These are phyloP conservation scores for Gobiocypris rarus DNA, from an alignment of 2,113 vertebrate species.

Conservation along the genomic window DNA sequence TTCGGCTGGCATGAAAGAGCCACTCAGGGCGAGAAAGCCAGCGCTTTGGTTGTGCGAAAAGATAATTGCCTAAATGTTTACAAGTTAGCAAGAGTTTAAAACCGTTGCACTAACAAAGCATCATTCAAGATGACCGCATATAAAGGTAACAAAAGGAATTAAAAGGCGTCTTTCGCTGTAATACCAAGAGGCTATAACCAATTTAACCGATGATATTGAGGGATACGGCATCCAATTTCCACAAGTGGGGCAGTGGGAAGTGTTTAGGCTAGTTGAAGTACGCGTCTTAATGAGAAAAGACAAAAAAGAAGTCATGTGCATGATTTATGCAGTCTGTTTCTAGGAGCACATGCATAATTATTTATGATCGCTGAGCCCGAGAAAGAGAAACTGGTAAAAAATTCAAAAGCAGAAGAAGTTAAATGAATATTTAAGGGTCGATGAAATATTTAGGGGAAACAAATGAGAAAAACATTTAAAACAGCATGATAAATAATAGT, in stretches of 20 bases:
- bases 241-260: slow-evolving; percentile 78
- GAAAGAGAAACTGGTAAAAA: slow-evolving; percentile 76
- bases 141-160: background rate
- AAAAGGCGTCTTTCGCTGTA: slow-evolving; percentile 20
- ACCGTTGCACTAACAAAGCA: slow-evolving; percentile 41
- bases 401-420: slow-evolving; percentile 78
- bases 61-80: slow-evolving; percentile 63
- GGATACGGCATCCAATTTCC: slow-evolving; percentile 72
- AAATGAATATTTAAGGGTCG: slow-evolving; percentile 82
- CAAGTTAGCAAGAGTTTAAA: slow-evolving; percentile 53
- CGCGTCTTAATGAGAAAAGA: slow-evolving; percentile 81
- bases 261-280: slow-evolving; percentile 79
- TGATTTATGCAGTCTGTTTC: slow-evolving; percentile 81
- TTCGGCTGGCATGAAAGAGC: slow-evolving; percentile 54
- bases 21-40: slow-evolving; percentile 54
- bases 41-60: slow-evolving; percentile 55
- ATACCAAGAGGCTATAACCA: slow-evolving; percentile 65
- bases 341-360: slow-evolving; percentile 79
- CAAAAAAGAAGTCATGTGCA: slow-evolving; percentile 79
- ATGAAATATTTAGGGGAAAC: slow-evolving; percentile 83
- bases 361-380: slow-evolving; percentile 78
- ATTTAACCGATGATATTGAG: slow-evolving; percentile 71
- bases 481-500: slow-evolving; percentile 75
- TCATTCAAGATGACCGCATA: slow-evolving; percentile 32
- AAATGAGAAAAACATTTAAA: slow-evolving; percentile 84